These are phyloP conservation scores for Barypeithes pellucidus DNA, from an alignment of 2,888 invertebrate species.

Conservation along the genomic window DNA sequence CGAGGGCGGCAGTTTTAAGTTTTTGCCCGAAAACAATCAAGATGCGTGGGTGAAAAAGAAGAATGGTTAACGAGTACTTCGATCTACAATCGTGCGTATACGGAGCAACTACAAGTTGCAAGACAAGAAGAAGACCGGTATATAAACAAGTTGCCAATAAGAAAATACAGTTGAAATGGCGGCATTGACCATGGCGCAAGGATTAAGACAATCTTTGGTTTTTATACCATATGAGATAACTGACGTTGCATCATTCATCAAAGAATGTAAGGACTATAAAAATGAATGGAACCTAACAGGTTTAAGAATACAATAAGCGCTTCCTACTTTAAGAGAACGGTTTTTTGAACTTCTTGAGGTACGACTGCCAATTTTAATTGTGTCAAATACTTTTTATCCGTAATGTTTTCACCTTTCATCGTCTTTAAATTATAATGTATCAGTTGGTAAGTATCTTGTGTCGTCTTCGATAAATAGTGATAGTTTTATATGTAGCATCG, in stretches of 20 bases:
- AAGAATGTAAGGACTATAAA: background rate
- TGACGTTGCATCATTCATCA: background rate
- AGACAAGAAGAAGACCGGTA: slow-evolving; percentile 10
- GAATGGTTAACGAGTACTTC: no score
- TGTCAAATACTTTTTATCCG: background rate
- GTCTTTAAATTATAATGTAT: no score
- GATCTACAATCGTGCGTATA: background rate
- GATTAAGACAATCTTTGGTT: slow-evolving; percentile 8
- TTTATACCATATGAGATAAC: background rate
- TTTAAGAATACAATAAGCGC: background rate
- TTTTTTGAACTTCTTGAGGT: background rate
- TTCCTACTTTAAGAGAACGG: background rate
- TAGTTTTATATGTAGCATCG: no score
- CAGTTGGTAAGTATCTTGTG: no score
- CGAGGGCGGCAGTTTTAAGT: no score
- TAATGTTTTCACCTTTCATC: no score
- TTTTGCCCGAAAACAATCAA: no score
- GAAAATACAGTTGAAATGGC: slow-evolving; percentile 16
- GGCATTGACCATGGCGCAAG: slow-evolving; percentile 9
- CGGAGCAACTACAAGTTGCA: background rate
- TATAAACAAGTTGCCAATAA: slow-evolving; percentile 4
- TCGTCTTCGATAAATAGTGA: no score
- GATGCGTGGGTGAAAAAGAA: no score
- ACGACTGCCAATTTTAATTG: background rate
- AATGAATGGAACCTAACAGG: background rate